Base-by-base conservation (phyloP, 2,113 vertebrate genomes). In the Hippoglossus stenolepis region DNA sequence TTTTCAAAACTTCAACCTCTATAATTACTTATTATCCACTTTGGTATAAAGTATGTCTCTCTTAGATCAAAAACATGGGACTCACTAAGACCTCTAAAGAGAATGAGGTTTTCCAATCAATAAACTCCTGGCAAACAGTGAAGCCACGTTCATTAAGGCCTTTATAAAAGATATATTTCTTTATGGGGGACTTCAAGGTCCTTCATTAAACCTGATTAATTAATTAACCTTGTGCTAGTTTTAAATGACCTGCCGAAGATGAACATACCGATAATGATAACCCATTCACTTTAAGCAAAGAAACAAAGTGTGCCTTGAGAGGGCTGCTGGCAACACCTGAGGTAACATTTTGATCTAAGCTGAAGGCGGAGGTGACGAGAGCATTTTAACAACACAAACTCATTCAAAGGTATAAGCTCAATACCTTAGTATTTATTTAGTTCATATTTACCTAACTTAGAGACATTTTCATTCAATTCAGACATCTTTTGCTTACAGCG, bases 131-230 rank as follows among this genome's bases (percentile, higher is more conserved):
- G 84, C 88, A 77, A 84, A 89, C 80, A 78, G 63, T 73, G 60
- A 59, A 85, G 62, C 40, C 73, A 56, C 71, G 75, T 90, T 89
- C 82, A 84, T 88, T 89, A 87, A 85, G 60, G 53, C 85, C 66
- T 89, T 88, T 80, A 81, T 77, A 89, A 88, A 89, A 90, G 75
- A 74, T 75, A 87, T 82, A 79, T 86, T 91, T 85, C 83, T 84
- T 85, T 77, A 77, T 69, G 66, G 66, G 57, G 69, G 61, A 85
- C 84, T 79, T 84, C 72, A 83, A 83, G 77, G 86, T 82, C 85
- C 77, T 88, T 77, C 80, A 86, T 91, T 91, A 87, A 77, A 90
- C 73, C 75, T 80, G 87, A 91, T 92, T 85, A 77, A 92, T 90
- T 85, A 87, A 92, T 90, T 87, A 91, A 82, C 87, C 85, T 83